Base-by-base conservation (phyloP, 2,888 invertebrate species). In the Calliopum simillimum region DNA sequence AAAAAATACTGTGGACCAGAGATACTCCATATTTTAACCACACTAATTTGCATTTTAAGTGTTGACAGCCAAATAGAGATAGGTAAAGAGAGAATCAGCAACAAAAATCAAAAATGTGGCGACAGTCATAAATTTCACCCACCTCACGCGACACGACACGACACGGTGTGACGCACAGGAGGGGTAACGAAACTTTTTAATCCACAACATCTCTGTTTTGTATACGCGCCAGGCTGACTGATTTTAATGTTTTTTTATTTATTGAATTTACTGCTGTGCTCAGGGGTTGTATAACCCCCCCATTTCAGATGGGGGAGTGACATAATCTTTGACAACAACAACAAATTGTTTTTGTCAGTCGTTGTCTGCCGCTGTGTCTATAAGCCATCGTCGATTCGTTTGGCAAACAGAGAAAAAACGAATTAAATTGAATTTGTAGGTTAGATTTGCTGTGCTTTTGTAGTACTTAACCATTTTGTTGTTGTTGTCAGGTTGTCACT, bases 41-140 rank as follows among this genome's bases (percentile, higher is more conserved):
- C 33, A 33, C 62, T 16, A 63, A 63, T 63, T 63, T 63, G 62
- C 62, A 63, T 63, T 63, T 63, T 49, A 25, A 47, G 23, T 25
- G 62, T 14, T 14, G 47, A 25, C 62, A 16, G n/a, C 8, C 5
- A 49, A 49, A 16, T 19, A 19, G 12, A 12, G 53, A 16, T n/a
- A n/a, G n/a, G n/a, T n/a, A 33, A 33, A 4, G 8, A 33, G 8
- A 53, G 19, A 53, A 21, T 51, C 19, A 21, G 21, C 53, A 53
- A 21, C 53, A 53, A 53, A 53, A 53, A 23, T 13, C 33, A 33
- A 33, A 33, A 33, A 23, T 12, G 21, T 53, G 19, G 62, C 62
- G 59, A 63, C 63, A 63, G 49, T 47, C 46, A 49, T 49, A 59
- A 25, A 49, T 33, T 49, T 63, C 49, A 33, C 33, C 33, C 33